Evolutionary conservation across 1,140 invertebrate genomes (phyloP).

Genomic region (Hyles vespertilio): DNA sequence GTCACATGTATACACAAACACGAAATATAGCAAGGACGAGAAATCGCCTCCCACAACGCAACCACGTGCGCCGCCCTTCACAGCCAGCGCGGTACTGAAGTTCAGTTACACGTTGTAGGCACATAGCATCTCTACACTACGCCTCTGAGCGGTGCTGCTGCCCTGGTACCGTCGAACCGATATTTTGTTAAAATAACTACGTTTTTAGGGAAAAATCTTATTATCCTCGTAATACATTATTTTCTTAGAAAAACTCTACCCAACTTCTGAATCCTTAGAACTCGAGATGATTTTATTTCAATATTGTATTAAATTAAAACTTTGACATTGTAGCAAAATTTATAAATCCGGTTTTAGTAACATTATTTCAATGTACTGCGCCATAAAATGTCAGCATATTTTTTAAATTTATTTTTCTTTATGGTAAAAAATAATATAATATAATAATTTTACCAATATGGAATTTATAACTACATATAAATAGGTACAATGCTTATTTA

Average conservation of each 20-base stretch:
- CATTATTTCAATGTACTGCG: no score
- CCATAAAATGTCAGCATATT: no score
- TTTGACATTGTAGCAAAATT: no score
- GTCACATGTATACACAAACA: slow-evolving; percentile 38
- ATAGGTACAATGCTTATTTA: no score
- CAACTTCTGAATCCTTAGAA: neutral
- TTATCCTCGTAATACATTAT: slow-evolving; percentile 2
- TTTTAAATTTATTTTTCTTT: no score
- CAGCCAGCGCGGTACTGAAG: slow-evolving; percentile 47
- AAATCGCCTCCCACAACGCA: slow-evolving; percentile 1
- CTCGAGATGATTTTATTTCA: neutral
- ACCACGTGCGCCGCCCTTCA: slow-evolving; percentile 38
- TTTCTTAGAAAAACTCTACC: neutral
- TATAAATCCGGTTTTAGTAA: no score
- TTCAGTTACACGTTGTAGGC: slow-evolving; percentile 1
- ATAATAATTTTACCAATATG: no score
- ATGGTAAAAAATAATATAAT: no score
- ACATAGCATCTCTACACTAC: slow-evolving; percentile 23
- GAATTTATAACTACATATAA: no score
- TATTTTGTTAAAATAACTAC: slow-evolving; percentile 33
- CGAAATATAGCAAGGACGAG: slow-evolving; percentile 32
- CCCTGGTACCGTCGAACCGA: slow-evolving; percentile 45
- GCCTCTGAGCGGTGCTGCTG: slow-evolving; percentile 31
- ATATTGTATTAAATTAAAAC: neutral
- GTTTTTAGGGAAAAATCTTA: slow-evolving; percentile 28